Evolutionary conservation across 1,140 invertebrate genomes (phyloP).

Genomic region (Apis mellifera): Amel_HAv3.1 CM009932.2:1460001-1460500

Average conservation of each 20-base stretch:
- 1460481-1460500: no score
- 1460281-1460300: slow-evolving; percentile 28
- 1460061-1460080: not conserved
- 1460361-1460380: slow-evolving; percentile 26
- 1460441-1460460: not conserved
- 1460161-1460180: not conserved
- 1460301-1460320: not conserved
- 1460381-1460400: slow-evolving; percentile 36
- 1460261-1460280: slow-evolving; percentile 33
- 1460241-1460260: slow-evolving; percentile 48
- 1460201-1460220: not conserved
- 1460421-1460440: not conserved
- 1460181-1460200: not conserved
- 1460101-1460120: not conserved
- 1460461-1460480: no score
- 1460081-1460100: not conserved
- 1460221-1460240: not conserved
- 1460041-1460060: not conserved
- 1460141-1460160: no score
- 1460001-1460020: not conserved
- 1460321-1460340: slow-evolving; percentile 23
- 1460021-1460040: not conserved
- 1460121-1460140: not conserved
- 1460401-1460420: slow-evolving; percentile 13
- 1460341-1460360: slow-evolving; percentile 29